Percentiles rank a stretch among this genome's conserved stretches.
These are phyloP conservation scores for Lepidocolaptes lacrymiger DNA, from an alignment of 2,797 vertebrate genomes.

Conservation along the genomic window DNA sequence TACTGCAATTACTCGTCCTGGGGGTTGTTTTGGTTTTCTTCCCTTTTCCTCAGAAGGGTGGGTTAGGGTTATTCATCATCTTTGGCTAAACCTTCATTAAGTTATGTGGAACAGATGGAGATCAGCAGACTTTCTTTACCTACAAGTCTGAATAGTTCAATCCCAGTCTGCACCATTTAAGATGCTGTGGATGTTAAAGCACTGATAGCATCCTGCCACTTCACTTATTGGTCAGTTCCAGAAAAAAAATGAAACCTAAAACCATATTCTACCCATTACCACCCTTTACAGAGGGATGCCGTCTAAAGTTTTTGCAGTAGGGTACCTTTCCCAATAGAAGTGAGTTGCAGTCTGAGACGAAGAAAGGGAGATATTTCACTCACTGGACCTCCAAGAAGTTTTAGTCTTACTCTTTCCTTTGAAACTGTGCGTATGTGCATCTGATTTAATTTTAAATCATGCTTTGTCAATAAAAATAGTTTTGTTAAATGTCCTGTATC, in stretches of 20 bases:
- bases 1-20: slow-evolving; percentile 1
- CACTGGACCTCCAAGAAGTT: accelerated
- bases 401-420: not conserved
- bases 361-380: not conserved
- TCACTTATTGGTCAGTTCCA: not conserved
- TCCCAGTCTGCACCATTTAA: not conserved
- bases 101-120: slow-evolving; percentile 37
- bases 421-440: not conserved
- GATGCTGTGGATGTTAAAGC: not conserved
- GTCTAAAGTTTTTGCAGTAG: not conserved
- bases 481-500: not conserved
- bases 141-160: not conserved
- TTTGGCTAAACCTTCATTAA: not conserved
- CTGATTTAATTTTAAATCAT: not conserved
- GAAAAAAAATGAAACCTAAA: not conserved
- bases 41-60: slow-evolving; percentile 31
- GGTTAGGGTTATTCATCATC: not conserved
- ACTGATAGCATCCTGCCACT: not conserved
- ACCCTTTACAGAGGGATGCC: not conserved
- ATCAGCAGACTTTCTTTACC: not conserved
- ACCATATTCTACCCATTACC: not conserved
- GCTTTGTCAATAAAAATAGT: not conserved
- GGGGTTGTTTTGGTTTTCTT: not conserved
- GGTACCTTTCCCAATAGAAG: not conserved
- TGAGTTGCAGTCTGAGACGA: not conserved